Base-by-base conservation (phyloP, 1,140 invertebrate species). In the Listronotus oregonensis region DNA sequence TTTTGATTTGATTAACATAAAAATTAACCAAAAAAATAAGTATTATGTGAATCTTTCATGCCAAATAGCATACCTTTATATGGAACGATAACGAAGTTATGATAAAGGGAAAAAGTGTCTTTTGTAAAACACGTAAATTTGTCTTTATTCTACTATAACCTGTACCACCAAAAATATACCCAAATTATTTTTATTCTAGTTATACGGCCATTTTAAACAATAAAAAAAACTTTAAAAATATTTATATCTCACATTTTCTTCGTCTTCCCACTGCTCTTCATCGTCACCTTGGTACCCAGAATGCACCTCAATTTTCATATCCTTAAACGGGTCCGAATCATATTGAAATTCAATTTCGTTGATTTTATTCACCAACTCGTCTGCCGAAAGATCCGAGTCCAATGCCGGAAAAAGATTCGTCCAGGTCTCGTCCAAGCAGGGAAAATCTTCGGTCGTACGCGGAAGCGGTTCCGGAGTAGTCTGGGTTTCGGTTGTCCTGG, bases 301-400 rank as follows among this genome's bases (percentile, higher is more conserved):
- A 21, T 50, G 40, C 6, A 43, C 40, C 40, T 56, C 15, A n/a
- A 56, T 56, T 56, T 56, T 56, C 6, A 56, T n/a, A 10, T 56
- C 31, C 15, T 56, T 56, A 15, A 56, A 56, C 15, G 40, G 1
- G 12, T 56, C 54, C 9, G 37, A 15, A 52, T 52, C 50, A 14
- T 52, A 52, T 10, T 34, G 31, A 37, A 52, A 52, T 11, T 39
- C 11, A 9, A 52, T 52, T 34, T 14, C 27, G n/a, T 52, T 52
- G n/a, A 52, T 52, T 15, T 56, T 21, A 12, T 42, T 27, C 14
- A 56, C 18, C 37, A 56, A 14, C 18, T 56, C 54, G 10, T 56
- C 54, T 1, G 54, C 9, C 8, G 54, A 42, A 14, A 56, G 9
- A 11, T 12, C n/a, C 6, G n/a, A 11, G 21, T 56, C 54, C 27